Evolutionary conservation across 2,888 invertebrate species (phyloP).

Genomic region (Salticus scenicus): DNA sequence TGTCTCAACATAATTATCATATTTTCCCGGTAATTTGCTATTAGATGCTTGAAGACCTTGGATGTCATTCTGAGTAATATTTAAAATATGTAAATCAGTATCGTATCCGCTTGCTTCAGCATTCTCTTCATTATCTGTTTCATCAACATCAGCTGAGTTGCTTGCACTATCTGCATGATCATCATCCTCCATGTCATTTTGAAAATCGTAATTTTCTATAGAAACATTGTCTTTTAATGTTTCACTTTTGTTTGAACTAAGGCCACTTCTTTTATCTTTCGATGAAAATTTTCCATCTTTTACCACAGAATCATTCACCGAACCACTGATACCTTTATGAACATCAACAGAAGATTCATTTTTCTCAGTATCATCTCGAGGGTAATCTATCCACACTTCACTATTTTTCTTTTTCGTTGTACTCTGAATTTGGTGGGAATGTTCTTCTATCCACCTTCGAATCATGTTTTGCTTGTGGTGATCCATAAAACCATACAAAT

Average conservation of each 20-base stretch:
- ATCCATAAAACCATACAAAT: conserved; percentile 89
- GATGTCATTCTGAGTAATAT: conserved; percentile 34
- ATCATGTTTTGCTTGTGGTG: conserved; percentile 95
- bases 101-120: conserved; percentile 60
- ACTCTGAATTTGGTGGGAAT: conserved; percentile 80
- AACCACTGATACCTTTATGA: not conserved
- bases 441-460: conserved; percentile 90
- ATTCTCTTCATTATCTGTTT: conserved; percentile 69
- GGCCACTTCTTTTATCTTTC: conserved; percentile 38
- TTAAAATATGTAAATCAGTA: conserved; percentile 53
- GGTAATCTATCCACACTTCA: conserved; percentile 71
- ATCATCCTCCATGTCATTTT: conserved; percentile 27
- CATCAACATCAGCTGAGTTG: conserved; percentile 69
- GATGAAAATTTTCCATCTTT: conserved; percentile 32
- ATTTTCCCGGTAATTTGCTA: not conserved
- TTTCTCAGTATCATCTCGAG: conserved; percentile 23
- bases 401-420: conserved; percentile 82
- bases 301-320: not conserved
- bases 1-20: conserved; percentile 79
- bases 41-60: conserved; percentile 20
- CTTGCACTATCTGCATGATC: conserved; percentile 69
- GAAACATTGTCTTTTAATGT: not conserved
- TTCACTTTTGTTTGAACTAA: conserved; percentile 19
- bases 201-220: conserved; percentile 11
- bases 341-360: conserved; percentile 10